Base-by-base conservation (phyloP, 1,140 invertebrate species). In the Oreohelix idahoensis region DNA sequence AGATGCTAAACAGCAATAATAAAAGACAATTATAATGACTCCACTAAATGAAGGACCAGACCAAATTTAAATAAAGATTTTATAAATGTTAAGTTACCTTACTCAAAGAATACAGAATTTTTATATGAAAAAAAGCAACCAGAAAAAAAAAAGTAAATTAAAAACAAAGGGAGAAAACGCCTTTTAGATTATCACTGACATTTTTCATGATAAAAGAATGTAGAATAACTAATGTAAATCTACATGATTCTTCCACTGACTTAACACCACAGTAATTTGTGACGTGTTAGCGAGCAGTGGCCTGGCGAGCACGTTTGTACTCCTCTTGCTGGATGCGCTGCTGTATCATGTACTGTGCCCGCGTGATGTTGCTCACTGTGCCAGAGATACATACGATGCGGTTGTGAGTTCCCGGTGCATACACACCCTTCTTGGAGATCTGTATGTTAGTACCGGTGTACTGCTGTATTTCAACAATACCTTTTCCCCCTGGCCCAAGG, bases 401-500 rank as follows among this genome's bases (percentile, higher is more conserved):
- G 94, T 98, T 98, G 92, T 97, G 96, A 84, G 97, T 98, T 92
- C 97, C 97, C 86, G 97, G 97, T 89, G 97, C 97, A 94, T 97
- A 98, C 90, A 97, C 97, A 91, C 97, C 98, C 94, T 99, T 98
- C 95, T 99, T 99, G 87, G 97, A 98, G 93, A 99, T 98, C 94
- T 99, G 97, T 93, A 99, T 97, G 94, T 96, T 98, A 92, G 97
- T 97, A 92, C 97, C 97, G 92, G 96, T 98, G 92, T 96, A 95
- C 93, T 98, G 96, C 94, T 99, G 97, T 93, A 99, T 97, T 95
- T 99, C 97, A 90, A 98, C 96, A 91, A 99, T 95, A 92, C 96
- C 96, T 93, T 97, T 96, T 85, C 98, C 98, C 91, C 97, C 97
- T 88, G 97, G 97, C 94, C 97, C 98, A 92, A 99, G 94, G 91